Base-by-base conservation (phyloP, 1,140 invertebrate species). In the Papilio helenus region DNA sequence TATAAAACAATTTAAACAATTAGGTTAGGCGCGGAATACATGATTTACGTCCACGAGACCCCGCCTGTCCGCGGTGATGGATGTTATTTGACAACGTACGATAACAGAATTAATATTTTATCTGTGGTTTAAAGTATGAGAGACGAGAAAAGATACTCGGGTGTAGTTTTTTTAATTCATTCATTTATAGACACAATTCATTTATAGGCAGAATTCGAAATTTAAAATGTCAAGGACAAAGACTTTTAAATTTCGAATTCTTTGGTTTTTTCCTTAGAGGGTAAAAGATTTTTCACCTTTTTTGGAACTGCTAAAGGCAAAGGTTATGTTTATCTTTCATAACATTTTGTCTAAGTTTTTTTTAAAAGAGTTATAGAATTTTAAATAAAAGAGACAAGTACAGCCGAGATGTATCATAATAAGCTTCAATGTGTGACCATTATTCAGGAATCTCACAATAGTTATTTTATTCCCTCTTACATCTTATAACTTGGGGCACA, bases 31-130 rank as follows among this genome's bases (percentile, higher is more conserved):
- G 80, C 74, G 68, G 82, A 77, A 26, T 79, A 55, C 87, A 85
- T 89, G 86, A 89, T 90, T 90, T 87, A 91, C 81, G 79, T 76
- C 80, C 61, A 34, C 79, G 79, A 87, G 83, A 83, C 89, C 83
- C 87, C 90, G 88, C 89, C 88, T 91, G 90, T 91, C 90, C 20
- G 23, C 26, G 68, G 82, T 90, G 87, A 90, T 89, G 83, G 83
- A 91, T 87, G 82, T 49, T 80, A 86, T 84, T 85, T 81, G 84
- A 76, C 68, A 58, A 58, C 49, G 61, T 26, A 82, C 82, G 80
- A 44, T 26, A 76, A 42, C 14, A 82, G 87, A 87, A 89, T 89
- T 26, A 74, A 79, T 61, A 61, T 61, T 76, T 71, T 34, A 26
- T 71, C 26, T 39, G 39, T 76, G 72, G 79, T 76, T 16, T 80